Evolutionary conservation across 2,797 vertebrate species (phyloP).

Genomic region (Pygocentrus nattereri): DNA sequence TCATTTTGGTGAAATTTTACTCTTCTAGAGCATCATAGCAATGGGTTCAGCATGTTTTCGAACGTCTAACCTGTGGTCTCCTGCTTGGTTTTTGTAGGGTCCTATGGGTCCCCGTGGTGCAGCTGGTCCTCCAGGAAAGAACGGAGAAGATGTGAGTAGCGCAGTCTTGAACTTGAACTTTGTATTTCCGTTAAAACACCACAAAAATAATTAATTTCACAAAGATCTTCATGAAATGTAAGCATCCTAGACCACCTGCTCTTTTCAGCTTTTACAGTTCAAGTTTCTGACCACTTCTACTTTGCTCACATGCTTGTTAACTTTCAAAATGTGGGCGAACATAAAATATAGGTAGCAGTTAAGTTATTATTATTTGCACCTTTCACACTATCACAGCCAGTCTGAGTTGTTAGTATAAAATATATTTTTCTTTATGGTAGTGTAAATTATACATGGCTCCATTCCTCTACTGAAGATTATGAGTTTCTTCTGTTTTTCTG

Average conservation of each 20-base stretch:
- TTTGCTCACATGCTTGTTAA: background rate
- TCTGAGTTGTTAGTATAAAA: background rate
- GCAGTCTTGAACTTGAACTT: background rate
- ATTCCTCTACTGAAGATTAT: too few relatives aligned
- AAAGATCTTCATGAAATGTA: background rate
- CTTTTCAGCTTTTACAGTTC: background rate
- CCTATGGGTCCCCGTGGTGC: slow-evolving; percentile 95
- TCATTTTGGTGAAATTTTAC: background rate
- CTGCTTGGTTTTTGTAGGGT: slow-evolving; percentile 79
- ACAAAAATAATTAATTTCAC: background rate
- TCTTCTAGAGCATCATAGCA: background rate
- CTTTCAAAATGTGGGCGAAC: too few relatives aligned
- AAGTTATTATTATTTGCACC: background rate
- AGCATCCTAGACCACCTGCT: background rate
- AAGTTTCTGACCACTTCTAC: background rate
- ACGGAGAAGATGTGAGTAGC: slow-evolving; percentile 96
- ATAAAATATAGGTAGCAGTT: too few relatives aligned
- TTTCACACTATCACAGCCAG: background rate
- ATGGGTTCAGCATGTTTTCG: background rate
- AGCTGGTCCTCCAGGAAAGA: slow-evolving; percentile 94
- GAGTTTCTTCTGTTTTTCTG: background rate
- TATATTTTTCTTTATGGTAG: background rate
- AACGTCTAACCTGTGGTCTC: slow-evolving; percentile 28
- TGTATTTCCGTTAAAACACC: background rate
- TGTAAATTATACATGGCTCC: background rate